Percentiles rank a stretch among this genome's conserved stretches.
Conservation (phyloP, 2,888 invertebrate genomes). For the Aspidiotus destructor region DNA sequence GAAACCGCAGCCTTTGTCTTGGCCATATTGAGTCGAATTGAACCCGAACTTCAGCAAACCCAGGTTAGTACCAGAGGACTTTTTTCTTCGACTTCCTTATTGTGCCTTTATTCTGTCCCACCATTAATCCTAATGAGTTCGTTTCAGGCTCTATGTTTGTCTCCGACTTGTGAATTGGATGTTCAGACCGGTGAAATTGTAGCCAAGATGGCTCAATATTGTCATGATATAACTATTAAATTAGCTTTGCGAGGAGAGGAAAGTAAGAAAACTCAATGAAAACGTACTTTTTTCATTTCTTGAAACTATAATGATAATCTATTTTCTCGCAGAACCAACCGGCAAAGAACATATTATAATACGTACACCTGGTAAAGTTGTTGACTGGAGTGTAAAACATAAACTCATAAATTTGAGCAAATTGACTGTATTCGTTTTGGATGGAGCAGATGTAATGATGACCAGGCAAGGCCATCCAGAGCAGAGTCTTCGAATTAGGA, state of each 20-base stretch:
- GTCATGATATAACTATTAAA: conserved; percentile 77
- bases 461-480: conserved; percentile 96
- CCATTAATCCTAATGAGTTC: background rate
- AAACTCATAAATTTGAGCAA: conserved; percentile 74
- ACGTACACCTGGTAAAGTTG: conserved; percentile 94
- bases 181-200: conserved; percentile 97
- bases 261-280: conserved; percentile 42
- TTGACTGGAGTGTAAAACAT: conserved; percentile 86
- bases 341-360: conserved; percentile 85
- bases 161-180: conserved; percentile 96
- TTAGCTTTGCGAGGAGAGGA: conserved; percentile 92
- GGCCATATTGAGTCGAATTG: conserved; percentile 90
- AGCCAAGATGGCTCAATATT: conserved; percentile 86
- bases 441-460: conserved; percentile 99
- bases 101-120: too few species aligned
- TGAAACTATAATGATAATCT: background rate
- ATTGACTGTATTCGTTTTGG: conserved; percentile 89
- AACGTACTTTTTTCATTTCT: too few species aligned
- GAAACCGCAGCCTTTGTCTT: conserved; percentile 98
- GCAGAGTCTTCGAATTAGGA: conserved; percentile 89
- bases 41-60: conserved; percentile 65
- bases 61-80: conserved; percentile 46
- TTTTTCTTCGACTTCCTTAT: too few species aligned
- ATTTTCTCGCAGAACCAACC: conserved; percentile 5
- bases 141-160: conserved; percentile 71